phyloP scores from a whole-genome alignment of 2,113 vertebrate genomes.

The Eretmochelys imbricata region DNA sequence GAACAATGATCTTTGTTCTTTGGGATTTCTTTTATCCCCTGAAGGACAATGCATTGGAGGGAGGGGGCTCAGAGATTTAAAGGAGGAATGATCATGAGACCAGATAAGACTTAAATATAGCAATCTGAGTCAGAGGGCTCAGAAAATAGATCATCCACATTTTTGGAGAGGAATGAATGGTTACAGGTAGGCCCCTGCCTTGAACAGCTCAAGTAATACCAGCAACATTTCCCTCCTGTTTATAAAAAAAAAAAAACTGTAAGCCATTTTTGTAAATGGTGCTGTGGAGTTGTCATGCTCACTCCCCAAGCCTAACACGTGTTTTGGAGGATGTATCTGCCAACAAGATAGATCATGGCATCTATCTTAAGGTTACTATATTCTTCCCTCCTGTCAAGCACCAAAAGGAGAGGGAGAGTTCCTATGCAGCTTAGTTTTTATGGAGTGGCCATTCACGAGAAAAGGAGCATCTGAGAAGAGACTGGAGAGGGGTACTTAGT shows the following conservation, averaged over 20 bases:
- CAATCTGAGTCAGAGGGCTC: neutral
- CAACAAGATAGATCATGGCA: neutral
- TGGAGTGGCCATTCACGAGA: fast-evolving
- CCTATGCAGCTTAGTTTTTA: neutral
- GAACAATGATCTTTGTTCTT: neutral
- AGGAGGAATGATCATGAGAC: neutral
- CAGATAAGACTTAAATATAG: slow-evolving; percentile 2
- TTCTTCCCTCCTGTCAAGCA: neutral
- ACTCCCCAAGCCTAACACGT: neutral
- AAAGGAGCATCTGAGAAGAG: neutral
- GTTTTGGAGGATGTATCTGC: neutral
- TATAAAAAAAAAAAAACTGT: neutral
- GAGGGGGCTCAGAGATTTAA: neutral
- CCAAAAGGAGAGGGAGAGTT: neutral
- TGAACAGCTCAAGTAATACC: neutral
- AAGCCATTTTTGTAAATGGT: neutral
- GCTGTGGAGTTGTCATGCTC: neutral
- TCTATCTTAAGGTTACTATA: neutral
- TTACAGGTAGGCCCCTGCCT: neutral
- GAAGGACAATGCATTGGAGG: neutral
- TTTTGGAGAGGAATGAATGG: neutral
- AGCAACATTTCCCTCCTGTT: neutral
- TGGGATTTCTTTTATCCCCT: neutral
- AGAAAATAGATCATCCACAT: neutral
- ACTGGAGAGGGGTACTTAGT: neutral